A percentile compares a stretch with the other conserved stretches of the same genome.
Evolutionary conservation across 2,797 vertebrate genomes (phyloP).

Genomic region (Pangasius macronema): DNA sequence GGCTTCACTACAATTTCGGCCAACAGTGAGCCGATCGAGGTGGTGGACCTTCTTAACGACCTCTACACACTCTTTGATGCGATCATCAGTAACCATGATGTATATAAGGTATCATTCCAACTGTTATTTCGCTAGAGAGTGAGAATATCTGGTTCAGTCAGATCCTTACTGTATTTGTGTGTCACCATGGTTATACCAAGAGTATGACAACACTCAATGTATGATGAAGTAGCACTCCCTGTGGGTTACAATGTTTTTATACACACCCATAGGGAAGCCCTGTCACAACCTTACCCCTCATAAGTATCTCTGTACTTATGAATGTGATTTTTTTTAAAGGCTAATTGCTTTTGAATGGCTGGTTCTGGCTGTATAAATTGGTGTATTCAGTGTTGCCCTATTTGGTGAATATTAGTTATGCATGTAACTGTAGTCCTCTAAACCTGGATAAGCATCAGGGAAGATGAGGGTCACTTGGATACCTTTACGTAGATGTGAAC

Average conservation of each 20-base stretch:
- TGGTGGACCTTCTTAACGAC: conserved; percentile 80
- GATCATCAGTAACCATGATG: conserved; percentile 78
- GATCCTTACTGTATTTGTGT: neutral
- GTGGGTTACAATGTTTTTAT: neutral
- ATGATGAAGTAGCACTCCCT: neutral
- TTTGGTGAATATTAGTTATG: neutral
- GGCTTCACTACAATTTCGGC: conserved; percentile 82
- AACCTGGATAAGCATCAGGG: neutral
- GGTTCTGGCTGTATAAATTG: neutral
- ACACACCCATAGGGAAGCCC: neutral
- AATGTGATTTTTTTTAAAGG: neutral
- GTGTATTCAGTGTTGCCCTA: neutral
- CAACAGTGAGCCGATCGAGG: conserved; percentile 79
- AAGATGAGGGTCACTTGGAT: neutral
- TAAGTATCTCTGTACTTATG: neutral
- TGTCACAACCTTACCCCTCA: too few species aligned
- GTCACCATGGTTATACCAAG: neutral
- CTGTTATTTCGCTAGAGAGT: neutral
- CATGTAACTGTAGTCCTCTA: neutral
- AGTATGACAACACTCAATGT: neutral
- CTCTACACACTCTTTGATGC: conserved; percentile 81
- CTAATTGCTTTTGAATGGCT: neutral
- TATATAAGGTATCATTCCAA: conserved; percentile 73
- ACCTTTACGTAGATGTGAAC: neutral
- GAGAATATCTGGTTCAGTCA: neutral